Evolutionary conservation across 2,888 invertebrate genomes (phyloP), one percentile per base, ranked within the genome.

Genomic region (Noctua janthina): DNA sequence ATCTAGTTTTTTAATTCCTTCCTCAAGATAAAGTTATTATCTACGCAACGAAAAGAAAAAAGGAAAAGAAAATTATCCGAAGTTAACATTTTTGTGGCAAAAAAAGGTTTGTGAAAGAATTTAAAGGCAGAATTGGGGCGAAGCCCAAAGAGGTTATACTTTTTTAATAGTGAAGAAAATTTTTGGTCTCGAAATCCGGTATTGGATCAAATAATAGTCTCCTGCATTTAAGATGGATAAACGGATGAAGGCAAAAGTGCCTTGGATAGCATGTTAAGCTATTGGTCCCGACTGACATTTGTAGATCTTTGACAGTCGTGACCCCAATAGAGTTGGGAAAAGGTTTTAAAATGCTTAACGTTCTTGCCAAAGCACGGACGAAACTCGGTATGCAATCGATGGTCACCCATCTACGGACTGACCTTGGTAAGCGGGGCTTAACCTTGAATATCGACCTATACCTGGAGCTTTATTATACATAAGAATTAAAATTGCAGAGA

Each of bases 41-140:
- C 62, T 71, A 23, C 46, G 72, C 74, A 64, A 68, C 23, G 17
- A 71, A 74, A 77, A 64, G 15, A 56, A 68, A 84, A 43, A 49
- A 17, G 5, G 11, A 13, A 43, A 4, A 23, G 15, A 49, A 72
- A 75, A 76, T 74, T 74, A 64, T 74, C n/a, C 35, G 13, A 74
- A 68, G 62, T 74, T 59, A 68, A 64, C 35, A 56, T 17, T 72
- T 74, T 81, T 64, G 71, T 49, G 74, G 74, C 13, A 29, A 77
- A 76, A 76, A 83, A 72, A 83, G 11, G 64, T 84, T 80, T 59
- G 15, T 59, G 1, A 39, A 79, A 13, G 35, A 76, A 81, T 84
- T 70, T 59, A 64, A 69, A 79, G 64, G 20, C 56, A 46, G 11
- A 78, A 74, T 51, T 74, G 23, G 15, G 13, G 11, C 15, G 8